These are phyloP conservation scores for Catajapyx aquilonaris DNA, from an alignment of 1,140 invertebrate genomes.

Conservation along the genomic window DNA sequence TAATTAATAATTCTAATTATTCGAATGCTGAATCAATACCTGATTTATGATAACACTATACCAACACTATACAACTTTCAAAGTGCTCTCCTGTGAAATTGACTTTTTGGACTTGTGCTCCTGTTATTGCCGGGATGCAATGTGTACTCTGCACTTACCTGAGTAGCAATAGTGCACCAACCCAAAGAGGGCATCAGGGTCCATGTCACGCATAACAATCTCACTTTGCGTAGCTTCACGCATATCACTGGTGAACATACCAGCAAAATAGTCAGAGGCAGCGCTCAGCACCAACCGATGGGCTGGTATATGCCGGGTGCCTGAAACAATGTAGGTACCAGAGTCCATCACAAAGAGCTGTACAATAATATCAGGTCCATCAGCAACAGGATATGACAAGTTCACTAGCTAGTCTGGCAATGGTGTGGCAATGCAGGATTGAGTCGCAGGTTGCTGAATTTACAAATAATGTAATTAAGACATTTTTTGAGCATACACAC, in stretches of 20 bases:
- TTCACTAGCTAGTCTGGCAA: not conserved
- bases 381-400: not conserved
- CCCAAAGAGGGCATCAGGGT: constrained; percentile 58
- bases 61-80: too few relatives aligned
- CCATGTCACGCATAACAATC: constrained; percentile 60
- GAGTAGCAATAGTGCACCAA: constrained; percentile 79
- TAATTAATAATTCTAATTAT: too few relatives aligned
- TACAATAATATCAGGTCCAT: not conserved
- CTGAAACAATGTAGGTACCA: constrained; percentile 20
- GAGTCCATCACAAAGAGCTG: constrained; percentile 7
- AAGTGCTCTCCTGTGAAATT: too few relatives aligned
- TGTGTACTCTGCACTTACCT: too few relatives aligned
- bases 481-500: constrained; percentile 4
- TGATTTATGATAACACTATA: too few relatives aligned
- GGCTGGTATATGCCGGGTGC: constrained; percentile 34
- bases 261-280: constrained; percentile 82
- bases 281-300: constrained; percentile 62
- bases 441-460: too few relatives aligned
- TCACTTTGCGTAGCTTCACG: constrained; percentile 64
- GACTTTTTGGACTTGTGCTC: too few relatives aligned
- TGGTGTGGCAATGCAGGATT: too few relatives aligned
- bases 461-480: constrained; percentile 7
- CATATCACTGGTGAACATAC: constrained; percentile 79
- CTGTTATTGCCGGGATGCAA: too few relatives aligned
- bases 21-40: too few relatives aligned